Conservation (phyloP, 23 tunicate genomes). For the Halocynthia aurantium region DNA sequence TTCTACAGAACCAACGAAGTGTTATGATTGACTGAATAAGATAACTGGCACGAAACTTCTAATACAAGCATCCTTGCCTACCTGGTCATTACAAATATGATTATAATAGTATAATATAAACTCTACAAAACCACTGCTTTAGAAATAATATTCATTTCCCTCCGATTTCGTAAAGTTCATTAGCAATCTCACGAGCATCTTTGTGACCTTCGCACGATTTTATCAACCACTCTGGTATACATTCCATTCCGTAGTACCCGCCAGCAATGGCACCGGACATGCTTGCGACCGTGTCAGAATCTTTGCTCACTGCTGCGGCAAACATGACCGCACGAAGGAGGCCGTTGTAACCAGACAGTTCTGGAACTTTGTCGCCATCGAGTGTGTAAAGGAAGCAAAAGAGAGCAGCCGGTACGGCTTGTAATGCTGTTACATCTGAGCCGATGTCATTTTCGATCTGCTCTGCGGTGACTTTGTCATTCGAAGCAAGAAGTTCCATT, state of each 20-base stretch:
- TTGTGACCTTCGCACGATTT: conserved; percentile 33
- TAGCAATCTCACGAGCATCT: conserved; percentile 22
- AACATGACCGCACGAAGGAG: conserved; percentile 38
- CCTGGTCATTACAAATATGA: too few species aligned
- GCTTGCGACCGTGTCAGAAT: conserved; percentile 62
- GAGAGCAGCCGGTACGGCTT: conserved; percentile 58
- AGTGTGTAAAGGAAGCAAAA: conserved; percentile 53
- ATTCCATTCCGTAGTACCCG: conserved; percentile 43
- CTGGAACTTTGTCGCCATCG: conserved; percentile 25
- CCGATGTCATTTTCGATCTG: neutral
- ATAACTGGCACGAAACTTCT: conserved; percentile 21
- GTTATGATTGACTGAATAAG: too few species aligned
- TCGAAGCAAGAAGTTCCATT: neutral
- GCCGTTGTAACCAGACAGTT: neutral
- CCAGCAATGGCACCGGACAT: conserved; percentile 79
- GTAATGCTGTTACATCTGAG: conserved; percentile 18
- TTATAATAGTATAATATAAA: neutral
- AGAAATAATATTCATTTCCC: neutral
- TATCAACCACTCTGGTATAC: conserved; percentile 39
- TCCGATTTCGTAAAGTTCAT: conserved; percentile 16
- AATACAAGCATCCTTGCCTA: neutral
- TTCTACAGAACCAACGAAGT: too few species aligned
- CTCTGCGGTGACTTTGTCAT: neutral
- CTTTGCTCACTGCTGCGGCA: conserved; percentile 56
- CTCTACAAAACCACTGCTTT: neutral